Evolutionary conservation across 2,888 invertebrate genomes (phyloP).

Genomic region (Abrostola tripartita): DNA sequence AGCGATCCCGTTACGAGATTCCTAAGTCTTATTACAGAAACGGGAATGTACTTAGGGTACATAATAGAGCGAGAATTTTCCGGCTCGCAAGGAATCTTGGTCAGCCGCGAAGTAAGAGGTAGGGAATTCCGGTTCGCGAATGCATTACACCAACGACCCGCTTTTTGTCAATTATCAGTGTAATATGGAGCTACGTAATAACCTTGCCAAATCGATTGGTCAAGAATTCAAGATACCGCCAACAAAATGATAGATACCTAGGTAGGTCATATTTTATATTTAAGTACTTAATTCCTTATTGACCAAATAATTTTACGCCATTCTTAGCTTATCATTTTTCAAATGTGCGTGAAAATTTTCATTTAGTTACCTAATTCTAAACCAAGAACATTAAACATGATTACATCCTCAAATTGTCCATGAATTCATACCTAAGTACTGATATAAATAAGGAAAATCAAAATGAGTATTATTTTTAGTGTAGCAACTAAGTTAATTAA

Average conservation of each 20-base stretch:
- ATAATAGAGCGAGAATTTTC: slow-evolving; percentile 26
- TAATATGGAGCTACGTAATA: slow-evolving; percentile 17
- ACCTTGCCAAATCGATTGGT: slow-evolving; percentile 22
- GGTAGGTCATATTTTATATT: no score
- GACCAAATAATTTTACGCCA: no score
- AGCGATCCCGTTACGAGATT: slow-evolving; percentile 6
- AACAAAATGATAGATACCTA: no score
- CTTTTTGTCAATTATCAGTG: slow-evolving; percentile 9
- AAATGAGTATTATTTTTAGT: not conserved
- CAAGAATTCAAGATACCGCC: no score
- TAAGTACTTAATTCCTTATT: no score
- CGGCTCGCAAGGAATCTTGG: slow-evolving; percentile 10
- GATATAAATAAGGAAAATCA: no score
- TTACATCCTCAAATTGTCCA: no score
- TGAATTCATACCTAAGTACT: no score
- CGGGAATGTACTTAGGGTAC: slow-evolving; percentile 12
- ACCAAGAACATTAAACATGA: no score
- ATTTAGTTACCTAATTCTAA: no score
- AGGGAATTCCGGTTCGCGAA: slow-evolving; percentile 18
- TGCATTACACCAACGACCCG: not conserved
- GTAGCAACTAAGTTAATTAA: not conserved
- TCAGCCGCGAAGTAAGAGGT: slow-evolving; percentile 27
- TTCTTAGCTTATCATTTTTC: no score
- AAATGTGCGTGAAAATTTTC: no score
- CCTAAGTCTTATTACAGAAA: slow-evolving; percentile 8